Evolutionary conservation across 1,140 invertebrate genomes (phyloP), one percentile per base, ranked within the genome.

Genomic region (Drosophila mojavensis): DNA sequence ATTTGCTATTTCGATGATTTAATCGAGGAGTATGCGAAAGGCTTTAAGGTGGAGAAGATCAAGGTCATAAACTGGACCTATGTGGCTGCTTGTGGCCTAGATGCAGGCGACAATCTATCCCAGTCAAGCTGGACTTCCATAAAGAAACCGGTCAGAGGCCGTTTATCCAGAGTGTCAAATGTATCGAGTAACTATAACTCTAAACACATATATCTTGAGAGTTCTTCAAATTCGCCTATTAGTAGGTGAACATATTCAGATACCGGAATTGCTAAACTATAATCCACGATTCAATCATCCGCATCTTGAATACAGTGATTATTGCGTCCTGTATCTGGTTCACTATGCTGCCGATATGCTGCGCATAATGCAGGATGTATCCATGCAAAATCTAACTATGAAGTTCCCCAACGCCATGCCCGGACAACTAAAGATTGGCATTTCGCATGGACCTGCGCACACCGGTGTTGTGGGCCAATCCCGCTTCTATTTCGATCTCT

Each of bases 61-160:
- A 99, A 98, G 93, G 95, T 98, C 36, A 97, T 97, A 47, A 95
- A 97, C 36, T 97, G 96, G 93, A 98, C 97, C 0, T 98, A 98
- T 80, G 98, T 98, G 97, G 97, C 97, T n/a, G 97, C 97, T 0
- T 97, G 97, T 91, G 97, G 97, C 2, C 93, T 98, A 6, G 10
- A 13, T 13, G 3, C 6, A 4, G 10, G 11, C 4, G 6, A 36
- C 33, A 7, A 9, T 36, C 33, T 3, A 36, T 9, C 33, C 3
- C 28, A 30, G 5, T 4, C 5, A 95, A 96, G 3, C 41, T 11
- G 30, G 69, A 79, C 5, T 5, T 26, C 11, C 36, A 4, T 41
- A 41, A 11, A 1, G 9, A 10, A 41, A 41, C 39, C 45, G 17
- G 15, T 1, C 45, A 47, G 45, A 20, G 39, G 7, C 7, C 28